Evolutionary conservation across 2,888 invertebrate genomes (phyloP), one percentile per base, ranked within the genome.

Genomic region (Hypselothyrea guttata): DNA sequence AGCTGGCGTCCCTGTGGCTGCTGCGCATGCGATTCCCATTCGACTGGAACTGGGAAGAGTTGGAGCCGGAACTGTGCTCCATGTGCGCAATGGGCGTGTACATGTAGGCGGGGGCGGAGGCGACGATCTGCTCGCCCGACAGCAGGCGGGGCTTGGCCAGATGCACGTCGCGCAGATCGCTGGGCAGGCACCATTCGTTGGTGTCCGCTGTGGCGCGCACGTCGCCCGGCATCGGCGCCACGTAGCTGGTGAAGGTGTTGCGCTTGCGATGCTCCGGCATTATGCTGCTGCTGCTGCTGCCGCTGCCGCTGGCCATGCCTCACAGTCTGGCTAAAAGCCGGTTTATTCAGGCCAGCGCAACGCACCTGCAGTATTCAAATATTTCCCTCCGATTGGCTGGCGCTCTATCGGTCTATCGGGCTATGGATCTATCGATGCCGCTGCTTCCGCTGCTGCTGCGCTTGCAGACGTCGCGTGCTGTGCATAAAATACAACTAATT

Each of bases 71-170:
- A n/a, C 94, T 94, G n/a, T 79, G 81, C 11, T 85, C 84, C 46
- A 88, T 86, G 33, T 88, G 88, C 15, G 89, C 86, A 18, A 89
- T 89, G 9, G 97, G 95, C 48, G 95, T 93, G 89, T 95, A 95
- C 93, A 97, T 92, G 71, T 96, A 92, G 61, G 97, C 97, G 59
- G 97, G 97, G 88, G 96, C 96, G 77, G 94, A 94, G 18, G 95
- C 94, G 54, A 96, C 94, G 60, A 95, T 91, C 74, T 94, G 92
- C 91, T 98, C 98, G 48, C 81, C 78, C 18, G 75, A 27, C 33
- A 88, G 46, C 16, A 88, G 62, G 1, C 86, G 86, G 0, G 87
- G 87, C 54, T 75, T 76, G 11, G 87, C 86, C 68, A 83, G 37
- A 33, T 87, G 87, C 1, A 88, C 87, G 37, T 87, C 87, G 0